These are phyloP conservation scores for Enteromius radiatus DNA, from an alignment of 2,797 vertebrate species.

Conservation along the genomic window DNA sequence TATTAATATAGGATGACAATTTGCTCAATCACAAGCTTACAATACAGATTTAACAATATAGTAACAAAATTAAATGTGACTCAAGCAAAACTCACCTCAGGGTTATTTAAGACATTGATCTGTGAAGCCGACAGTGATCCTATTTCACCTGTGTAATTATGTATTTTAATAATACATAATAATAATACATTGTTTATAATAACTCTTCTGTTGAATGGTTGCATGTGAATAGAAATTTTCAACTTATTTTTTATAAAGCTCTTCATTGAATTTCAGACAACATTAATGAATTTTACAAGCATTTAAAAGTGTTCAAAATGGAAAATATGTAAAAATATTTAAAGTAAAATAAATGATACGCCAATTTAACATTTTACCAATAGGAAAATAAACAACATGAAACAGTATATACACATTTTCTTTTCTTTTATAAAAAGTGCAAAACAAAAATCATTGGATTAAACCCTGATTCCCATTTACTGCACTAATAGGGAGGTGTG, in stretches of 20 bases:
- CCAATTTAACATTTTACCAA: neutral
- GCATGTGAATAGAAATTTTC: neutral
- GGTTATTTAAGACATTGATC: conserved; percentile 14
- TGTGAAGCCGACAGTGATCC: neutral
- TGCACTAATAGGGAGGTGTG: neutral
- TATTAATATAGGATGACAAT: neutral
- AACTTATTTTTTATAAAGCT: neutral
- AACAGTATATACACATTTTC: neutral
- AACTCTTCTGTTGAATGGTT: neutral
- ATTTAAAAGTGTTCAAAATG: neutral
- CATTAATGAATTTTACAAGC: neutral
- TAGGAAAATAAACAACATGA: neutral
- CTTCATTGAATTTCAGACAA: neutral
- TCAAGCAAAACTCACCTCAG: neutral
- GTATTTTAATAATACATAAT: neutral
- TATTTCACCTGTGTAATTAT: neutral
- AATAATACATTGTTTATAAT: neutral
- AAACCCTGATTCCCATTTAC: neutral
- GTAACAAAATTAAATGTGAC: neutral
- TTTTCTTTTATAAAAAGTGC: neutral
- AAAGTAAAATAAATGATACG: neutral
- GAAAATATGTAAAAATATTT: neutral
- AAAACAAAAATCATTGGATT: neutral
- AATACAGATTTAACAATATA: neutral
- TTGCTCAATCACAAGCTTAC: neutral